These are phyloP conservation scores for Gymnobelideus leadbeateri DNA, from an alignment of 2,113 vertebrate species.

Conservation along the genomic window DNA sequence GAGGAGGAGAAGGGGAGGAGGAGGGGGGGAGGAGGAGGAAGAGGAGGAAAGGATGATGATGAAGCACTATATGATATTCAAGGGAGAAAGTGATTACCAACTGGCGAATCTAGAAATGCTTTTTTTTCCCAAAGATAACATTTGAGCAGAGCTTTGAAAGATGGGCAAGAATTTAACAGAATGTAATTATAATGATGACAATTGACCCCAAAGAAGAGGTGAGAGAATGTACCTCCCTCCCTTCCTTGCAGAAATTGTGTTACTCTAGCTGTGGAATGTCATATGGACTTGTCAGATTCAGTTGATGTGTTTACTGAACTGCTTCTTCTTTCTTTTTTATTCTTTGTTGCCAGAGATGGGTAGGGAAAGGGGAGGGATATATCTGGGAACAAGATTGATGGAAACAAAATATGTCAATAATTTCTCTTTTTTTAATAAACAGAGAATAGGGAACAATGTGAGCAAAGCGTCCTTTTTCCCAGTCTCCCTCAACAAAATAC, in stretches of 20 bases:
- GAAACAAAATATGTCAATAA: background rate
- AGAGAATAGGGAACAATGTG: background rate
- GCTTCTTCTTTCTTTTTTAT: background rate
- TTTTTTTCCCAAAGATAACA: background rate
- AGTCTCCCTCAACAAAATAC: background rate
- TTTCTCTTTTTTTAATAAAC: background rate
- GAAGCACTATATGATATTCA: background rate
- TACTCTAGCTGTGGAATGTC: background rate
- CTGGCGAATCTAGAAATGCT: background rate
- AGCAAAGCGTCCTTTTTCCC: background rate
- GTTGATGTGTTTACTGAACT: background rate
- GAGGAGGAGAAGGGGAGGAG: background rate
- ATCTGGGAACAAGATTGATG: background rate
- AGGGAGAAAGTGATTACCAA: background rate
- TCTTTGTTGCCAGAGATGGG: background rate
- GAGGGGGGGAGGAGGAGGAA: background rate
- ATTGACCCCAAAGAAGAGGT: background rate
- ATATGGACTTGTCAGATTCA: background rate
- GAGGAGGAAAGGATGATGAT: background rate
- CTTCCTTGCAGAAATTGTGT: background rate
- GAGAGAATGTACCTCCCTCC: background rate
- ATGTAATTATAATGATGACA: background rate
- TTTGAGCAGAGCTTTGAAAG: background rate
- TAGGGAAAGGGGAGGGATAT: background rate
- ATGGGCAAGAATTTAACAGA: background rate